Percentiles rank a stretch among this genome's conserved stretches.
These are phyloP conservation scores for Formica aserva DNA, from an alignment of 2,888 invertebrate genomes.

Conservation along the genomic window DNA sequence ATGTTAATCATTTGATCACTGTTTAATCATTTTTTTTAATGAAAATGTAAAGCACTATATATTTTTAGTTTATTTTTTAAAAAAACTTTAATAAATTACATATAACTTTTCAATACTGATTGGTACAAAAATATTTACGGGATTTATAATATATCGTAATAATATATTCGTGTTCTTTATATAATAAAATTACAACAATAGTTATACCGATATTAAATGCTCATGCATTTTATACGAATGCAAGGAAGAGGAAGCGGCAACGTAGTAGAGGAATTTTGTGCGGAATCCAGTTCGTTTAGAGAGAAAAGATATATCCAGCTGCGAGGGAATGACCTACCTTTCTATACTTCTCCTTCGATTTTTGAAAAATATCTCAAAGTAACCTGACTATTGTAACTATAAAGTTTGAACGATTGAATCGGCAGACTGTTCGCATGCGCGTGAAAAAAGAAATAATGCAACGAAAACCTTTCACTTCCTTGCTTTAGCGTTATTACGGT, in stretches of 20 bases:
- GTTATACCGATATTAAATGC: neutral
- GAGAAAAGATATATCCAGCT: conserved; percentile 79
- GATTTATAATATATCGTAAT: neutral
- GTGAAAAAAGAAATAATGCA: neutral
- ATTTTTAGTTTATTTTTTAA: neutral
- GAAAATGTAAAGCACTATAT: neutral
- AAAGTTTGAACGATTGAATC: conserved; percentile 57
- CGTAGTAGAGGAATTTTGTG: conserved; percentile 67
- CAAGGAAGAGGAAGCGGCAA: conserved; percentile 74
- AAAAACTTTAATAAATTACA: neutral
- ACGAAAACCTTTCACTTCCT: neutral
- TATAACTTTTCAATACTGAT: neutral
- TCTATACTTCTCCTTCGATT: conserved; percentile 75
- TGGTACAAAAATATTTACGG: neutral
- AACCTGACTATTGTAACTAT: conserved; percentile 56
- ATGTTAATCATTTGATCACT: no score
- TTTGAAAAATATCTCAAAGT: conserved; percentile 62
- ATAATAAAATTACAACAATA: neutral
- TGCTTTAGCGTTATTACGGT: neutral
- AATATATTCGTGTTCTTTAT: neutral
- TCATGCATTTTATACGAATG: neutral
- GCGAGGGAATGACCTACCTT: conserved; percentile 80
- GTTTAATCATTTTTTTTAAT: neutral
- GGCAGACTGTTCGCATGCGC: conserved; percentile 27
- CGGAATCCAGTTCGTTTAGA: conserved; percentile 74